A percentile compares a stretch with the other conserved stretches of the same genome.
phyloP scores from a whole-genome alignment of 1,140 invertebrate genomes.

The Drosophila murphyi region DNA sequence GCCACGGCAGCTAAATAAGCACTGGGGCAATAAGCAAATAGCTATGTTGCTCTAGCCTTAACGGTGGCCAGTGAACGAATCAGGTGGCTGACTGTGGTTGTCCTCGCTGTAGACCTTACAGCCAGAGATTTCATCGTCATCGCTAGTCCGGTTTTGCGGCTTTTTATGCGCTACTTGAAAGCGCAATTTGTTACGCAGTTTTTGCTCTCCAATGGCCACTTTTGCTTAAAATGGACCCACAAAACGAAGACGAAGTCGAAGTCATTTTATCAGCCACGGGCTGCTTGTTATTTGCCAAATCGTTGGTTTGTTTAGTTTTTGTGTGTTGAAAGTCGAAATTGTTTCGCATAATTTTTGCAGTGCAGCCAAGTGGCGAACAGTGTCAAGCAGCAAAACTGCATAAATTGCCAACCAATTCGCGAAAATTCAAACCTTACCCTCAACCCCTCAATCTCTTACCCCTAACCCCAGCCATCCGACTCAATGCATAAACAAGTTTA shows the following conservation, averaged over 20 bases:
- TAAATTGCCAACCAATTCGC: conserved; percentile 46
- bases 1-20: conserved; percentile 57
- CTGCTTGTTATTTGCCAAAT: conserved; percentile 34
- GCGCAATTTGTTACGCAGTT: conserved; percentile 74
- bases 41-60: conserved; percentile 32
- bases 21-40: conserved; percentile 49
- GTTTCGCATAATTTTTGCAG: conserved; percentile 75
- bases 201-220: conserved; percentile 43
- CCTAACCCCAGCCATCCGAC: not conserved
- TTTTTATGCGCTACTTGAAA: conserved; percentile 25
- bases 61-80: conserved; percentile 6
- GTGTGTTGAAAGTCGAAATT: conserved; percentile 79
- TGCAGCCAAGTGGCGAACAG: conserved; percentile 74
- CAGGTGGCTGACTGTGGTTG: conserved; percentile 18
- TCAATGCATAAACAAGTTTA: conserved; percentile 67
- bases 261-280: conserved; percentile 17
- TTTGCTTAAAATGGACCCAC: not conserved
- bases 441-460: not conserved
- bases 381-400: conserved; percentile 66
- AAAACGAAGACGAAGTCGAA: conserved; percentile 3
- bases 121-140: conserved; percentile 16
- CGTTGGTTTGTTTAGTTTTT: conserved; percentile 24
- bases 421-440: not conserved
- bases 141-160: not conserved
- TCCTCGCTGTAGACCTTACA: conserved; percentile 2